Base-by-base conservation (phyloP, 2,888 invertebrate genomes). In the Orchestes rusci region DNA sequence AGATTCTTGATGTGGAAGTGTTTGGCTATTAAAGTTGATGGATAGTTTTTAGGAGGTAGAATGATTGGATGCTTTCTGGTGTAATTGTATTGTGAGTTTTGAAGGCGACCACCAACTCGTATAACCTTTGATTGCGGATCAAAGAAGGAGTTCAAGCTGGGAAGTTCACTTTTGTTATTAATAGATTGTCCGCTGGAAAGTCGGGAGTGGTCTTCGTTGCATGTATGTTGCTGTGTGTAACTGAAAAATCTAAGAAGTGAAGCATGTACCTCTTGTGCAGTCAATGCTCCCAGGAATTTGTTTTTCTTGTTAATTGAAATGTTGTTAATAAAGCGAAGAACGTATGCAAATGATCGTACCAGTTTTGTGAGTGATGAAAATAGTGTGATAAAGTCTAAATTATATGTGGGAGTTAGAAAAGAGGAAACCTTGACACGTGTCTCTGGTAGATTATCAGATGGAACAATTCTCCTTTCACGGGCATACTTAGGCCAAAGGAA, bases 401-500 rank as follows among this genome's bases (percentile, higher is more conserved):
- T 23, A n/a, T n/a, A n/a, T n/a, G n/a, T n/a, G 5, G 23, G 5
- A 23, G 23, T 7, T 7, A 23, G 23, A 23, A 23, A 23, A 5
- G 23, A 7, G 5, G 10, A 23, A 5, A 7, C 10, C 23, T 10
- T 23, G 10, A 7, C 23, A 23, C 23, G 10, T 7, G 10, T 23
- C 10, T 23, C 23, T 23, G 23, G 23, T 7, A 23, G 23, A 5
- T 23, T 10, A 7, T 5, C 23, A 23, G 10, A 5, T 5, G 5
- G 5, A 5, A 23, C 5, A 23, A 7, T 5, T 23, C 10, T 23
- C 10, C 5, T 10, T 7, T 23, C 7, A 23, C 5, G 10, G 10
- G 23, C 10, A 10, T 23, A 23, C 5, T 5, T 32, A 31, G 33
- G 34, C 41, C 41, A 41, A 3, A 8, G 16, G 12, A 19, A 13